Evolutionary conservation across 92 coral and sea anemone species (phyloP).

Genomic region (Chrysogorgia sp.): DNA sequence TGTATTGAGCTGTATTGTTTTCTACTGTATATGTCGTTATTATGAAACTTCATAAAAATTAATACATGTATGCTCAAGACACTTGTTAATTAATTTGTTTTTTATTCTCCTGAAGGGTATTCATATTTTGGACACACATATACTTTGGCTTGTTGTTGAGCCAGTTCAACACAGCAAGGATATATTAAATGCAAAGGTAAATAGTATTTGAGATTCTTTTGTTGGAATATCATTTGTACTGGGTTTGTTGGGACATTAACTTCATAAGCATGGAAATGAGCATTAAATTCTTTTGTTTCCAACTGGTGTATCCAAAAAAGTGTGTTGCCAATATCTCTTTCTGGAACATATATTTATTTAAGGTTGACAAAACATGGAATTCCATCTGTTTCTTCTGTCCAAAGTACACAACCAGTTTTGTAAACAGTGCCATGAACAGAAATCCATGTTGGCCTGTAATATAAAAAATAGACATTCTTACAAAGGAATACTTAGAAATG

Average conservation of each 20-base stretch:
- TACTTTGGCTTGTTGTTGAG: neutral
- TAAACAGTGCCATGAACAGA: slow-evolving; percentile 59
- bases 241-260: neutral
- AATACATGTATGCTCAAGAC: neutral
- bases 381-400: slow-evolving; percentile 56
- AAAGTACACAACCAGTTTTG: slow-evolving; percentile 55
- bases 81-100: neutral
- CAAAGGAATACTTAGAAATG: neutral
- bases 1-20: too few species aligned
- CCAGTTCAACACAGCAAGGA: neutral
- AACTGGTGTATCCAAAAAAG: slow-evolving; percentile 45
- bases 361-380: slow-evolving; percentile 57
- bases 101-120: neutral
- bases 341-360: slow-evolving; percentile 52
- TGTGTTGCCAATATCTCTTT: slow-evolving; percentile 51
- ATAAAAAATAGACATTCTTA: slow-evolving; percentile 3
- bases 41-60: too few species aligned
- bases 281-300: slow-evolving; percentile 54
- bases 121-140: too few species aligned
- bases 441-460: slow-evolving; percentile 61
- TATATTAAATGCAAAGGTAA: slow-evolving; percentile 1
- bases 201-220: neutral
- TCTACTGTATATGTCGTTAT: too few species aligned
- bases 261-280: slow-evolving; percentile 60
- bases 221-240: neutral